Conservation (phyloP, 2,888 invertebrate genomes). For the Graphium colonna region DNA sequence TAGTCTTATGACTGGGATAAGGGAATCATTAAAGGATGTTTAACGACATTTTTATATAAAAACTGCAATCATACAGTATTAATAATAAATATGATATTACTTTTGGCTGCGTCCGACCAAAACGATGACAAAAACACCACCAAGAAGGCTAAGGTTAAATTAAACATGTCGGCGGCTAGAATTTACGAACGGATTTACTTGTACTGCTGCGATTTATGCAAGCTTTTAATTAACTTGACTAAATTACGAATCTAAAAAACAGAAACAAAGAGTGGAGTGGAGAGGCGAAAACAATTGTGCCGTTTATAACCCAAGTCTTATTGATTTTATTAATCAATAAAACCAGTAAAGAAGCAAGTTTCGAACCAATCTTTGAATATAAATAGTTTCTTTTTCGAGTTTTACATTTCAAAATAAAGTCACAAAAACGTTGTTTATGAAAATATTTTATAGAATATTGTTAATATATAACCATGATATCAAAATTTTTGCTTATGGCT, state of each 20-base stretch:
- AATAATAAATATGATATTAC: not conserved
- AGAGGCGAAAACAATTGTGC: slow-evolving; percentile 33
- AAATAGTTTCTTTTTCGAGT: slow-evolving; percentile 18
- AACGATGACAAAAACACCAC: not conserved
- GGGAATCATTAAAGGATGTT: too few relatives aligned
- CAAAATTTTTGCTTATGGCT: too few relatives aligned
- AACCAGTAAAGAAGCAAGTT: not conserved
- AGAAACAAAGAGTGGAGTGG: slow-evolving; percentile 23
- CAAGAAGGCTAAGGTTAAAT: slow-evolving; percentile 6
- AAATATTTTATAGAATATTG: too few relatives aligned
- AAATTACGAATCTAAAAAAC: slow-evolving; percentile 27
- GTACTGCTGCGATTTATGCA: not conserved
- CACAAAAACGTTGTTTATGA: too few relatives aligned
- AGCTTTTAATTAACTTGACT: slow-evolving; percentile 33
- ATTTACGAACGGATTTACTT: slow-evolving; percentile 9
- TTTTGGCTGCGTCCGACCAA: not conserved
- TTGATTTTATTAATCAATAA: slow-evolving; percentile 41
- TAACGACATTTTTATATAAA: too few relatives aligned
- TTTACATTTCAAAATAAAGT: not conserved
- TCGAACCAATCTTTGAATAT: not conserved
- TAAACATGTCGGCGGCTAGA: slow-evolving; percentile 11
- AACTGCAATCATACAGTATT: too few relatives aligned
- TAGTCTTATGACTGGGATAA: too few relatives aligned
- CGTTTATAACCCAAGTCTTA: slow-evolving; percentile 51
- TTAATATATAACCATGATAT: too few relatives aligned